These are phyloP conservation scores for Phoeniculus purpureus DNA, from an alignment of 2,797 vertebrate species.

Conservation along the genomic window DNA sequence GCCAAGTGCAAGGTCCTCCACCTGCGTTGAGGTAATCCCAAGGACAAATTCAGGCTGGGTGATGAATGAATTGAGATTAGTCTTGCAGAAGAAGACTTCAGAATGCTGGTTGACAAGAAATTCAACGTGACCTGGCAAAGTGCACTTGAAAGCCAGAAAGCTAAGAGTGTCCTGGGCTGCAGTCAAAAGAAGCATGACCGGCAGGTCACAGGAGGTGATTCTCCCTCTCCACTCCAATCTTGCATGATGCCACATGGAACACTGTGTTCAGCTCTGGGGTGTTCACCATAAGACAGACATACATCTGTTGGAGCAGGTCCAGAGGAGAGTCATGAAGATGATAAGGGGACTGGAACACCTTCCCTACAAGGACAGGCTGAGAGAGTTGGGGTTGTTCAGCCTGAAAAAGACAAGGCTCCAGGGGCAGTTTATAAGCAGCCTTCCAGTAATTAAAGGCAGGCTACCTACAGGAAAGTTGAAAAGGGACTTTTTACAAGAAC, in stretches of 20 bases:
- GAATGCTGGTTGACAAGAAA: neutral
- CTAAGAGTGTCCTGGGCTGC: too few species aligned
- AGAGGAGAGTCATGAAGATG: neutral
- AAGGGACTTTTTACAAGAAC: too few species aligned
- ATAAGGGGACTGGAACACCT: neutral
- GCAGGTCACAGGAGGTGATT: too few species aligned
- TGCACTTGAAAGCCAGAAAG: neutral
- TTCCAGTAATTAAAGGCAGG: neutral
- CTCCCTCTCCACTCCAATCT: neutral
- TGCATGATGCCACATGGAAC: neutral
- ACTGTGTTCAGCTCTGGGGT: neutral
- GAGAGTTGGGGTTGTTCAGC: neutral
- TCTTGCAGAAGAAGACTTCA: neutral
- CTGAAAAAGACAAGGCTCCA: neutral
- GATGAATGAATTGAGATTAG: neutral
- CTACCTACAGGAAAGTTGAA: neutral
- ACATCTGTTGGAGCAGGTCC: neutral
- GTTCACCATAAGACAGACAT: neutral
- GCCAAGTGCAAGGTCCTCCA: neutral
- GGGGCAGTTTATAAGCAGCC: neutral
- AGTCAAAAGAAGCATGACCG: too few species aligned
- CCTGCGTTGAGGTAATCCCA: neutral
- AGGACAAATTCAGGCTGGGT: neutral
- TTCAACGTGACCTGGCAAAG: neutral
- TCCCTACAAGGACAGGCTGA: neutral